Percentiles rank a stretch among this genome's conserved stretches.
Conservation (phyloP, 2,113 vertebrate genomes). For the Ammodytes marinus region DNA sequence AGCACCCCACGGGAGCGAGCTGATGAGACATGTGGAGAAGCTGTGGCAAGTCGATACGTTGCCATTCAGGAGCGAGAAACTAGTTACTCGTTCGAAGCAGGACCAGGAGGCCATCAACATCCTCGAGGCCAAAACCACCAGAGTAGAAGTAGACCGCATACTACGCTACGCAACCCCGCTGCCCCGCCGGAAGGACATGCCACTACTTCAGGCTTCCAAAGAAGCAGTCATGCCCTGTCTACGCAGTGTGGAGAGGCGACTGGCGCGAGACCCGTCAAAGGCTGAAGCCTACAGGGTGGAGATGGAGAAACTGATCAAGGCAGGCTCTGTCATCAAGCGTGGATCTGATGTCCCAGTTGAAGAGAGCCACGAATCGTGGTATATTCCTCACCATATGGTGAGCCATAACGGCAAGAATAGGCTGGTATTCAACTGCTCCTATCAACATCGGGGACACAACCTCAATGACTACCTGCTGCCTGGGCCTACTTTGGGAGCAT, state of each 20-base stretch:
- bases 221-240: not conserved
- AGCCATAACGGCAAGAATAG: slow-evolving; percentile 1
- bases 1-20: not conserved
- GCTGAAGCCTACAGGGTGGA: not conserved
- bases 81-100: not conserved
- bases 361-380: slow-evolving; percentile 1
- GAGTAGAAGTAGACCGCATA: not conserved
- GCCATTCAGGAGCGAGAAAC: not conserved
- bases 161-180: no score
- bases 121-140: not conserved
- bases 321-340: not conserved
- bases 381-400: slow-evolving; percentile 16
- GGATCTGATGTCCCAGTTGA: not conserved
- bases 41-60: slow-evolving; percentile 36
- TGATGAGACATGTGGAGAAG: slow-evolving; percentile 1
- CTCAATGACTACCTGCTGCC: not conserved
- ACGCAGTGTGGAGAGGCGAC: not conserved
- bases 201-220: no score
- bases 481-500: not conserved
- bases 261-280: not conserved
- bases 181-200: no score
- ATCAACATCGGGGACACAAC: not conserved
- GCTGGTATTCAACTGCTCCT: slow-evolving; percentile 8
- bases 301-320: not conserved
- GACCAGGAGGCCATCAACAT: slow-evolving; percentile 1